Evolutionary conservation across 2,797 vertebrate genomes (phyloP), one percentile per base, ranked within the genome.

Genomic region (Sebastolobus alascanus): DNA sequence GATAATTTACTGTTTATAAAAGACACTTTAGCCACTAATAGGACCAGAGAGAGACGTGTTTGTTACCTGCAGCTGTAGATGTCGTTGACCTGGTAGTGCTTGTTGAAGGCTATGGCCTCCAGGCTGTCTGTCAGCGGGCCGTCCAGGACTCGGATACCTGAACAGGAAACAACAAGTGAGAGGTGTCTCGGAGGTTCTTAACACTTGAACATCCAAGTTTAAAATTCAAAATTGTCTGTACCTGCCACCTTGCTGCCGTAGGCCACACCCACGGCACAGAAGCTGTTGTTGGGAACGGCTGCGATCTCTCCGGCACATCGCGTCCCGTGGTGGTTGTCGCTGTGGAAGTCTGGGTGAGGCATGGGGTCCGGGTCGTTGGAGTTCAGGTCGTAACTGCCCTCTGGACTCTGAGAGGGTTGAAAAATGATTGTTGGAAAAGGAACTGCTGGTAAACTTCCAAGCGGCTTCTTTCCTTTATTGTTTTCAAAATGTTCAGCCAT

Each of bases 21-120:
- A 52, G 38, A 12, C 14, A 16, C 12, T 8, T 20, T 50, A 18
- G 68, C 8, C 55, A 1, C 1, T 10, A 29, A 38, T 0, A 50
- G 7, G 20, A 35, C 63, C 31, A 56, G 37, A 63, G 1, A 74
- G 40, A 40, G 10, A 16, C n/a, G 4, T n/a, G 14, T 70, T 43
- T 38, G 31, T 68, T 82, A 99, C 99, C 99, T 99, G 97, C 99
- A 99, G 95, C 99, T 99, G 94, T 99, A 99, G 91, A 99, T 97
- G 87, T 99, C 98, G 0, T 99, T 99, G 93, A 99, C 96, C 94
- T 99, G 99, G 88, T 99, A 99, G 91, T 99, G 98, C 89, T 99
- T 99, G 93, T 99, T 99, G 93, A 99, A 99, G 1, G 99, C 99
- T 3, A 99, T 93, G 0, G 99, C 99, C 91, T 99, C 99, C 95